Evolutionary conservation across 2,888 invertebrate genomes (phyloP).

Genomic region (Hedychridium roseum): DNA sequence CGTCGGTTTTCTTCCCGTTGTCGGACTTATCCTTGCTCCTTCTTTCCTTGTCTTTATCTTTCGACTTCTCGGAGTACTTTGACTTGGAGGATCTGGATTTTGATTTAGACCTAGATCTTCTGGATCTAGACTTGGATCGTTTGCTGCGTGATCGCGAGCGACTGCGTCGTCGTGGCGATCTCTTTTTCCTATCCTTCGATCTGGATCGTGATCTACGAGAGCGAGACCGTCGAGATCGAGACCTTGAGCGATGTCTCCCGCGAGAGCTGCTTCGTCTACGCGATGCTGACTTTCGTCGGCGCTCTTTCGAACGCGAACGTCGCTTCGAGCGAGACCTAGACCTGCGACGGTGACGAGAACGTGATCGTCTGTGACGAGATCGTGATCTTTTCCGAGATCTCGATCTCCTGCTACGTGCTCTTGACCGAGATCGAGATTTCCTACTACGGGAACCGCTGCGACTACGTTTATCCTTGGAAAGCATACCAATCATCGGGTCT

Average conservation of each 20-base stretch:
- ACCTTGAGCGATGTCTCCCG: conserved; percentile 63
- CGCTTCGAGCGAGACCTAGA: conserved; percentile 65
- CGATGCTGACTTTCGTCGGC: conserved; percentile 55
- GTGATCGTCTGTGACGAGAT: conserved; percentile 59
- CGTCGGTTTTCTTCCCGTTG: conserved; percentile 57
- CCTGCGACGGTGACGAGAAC: conserved; percentile 66
- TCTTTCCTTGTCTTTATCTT: conserved; percentile 53
- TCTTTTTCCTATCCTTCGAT: conserved; percentile 57
- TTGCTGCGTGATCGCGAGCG: conserved; percentile 67
- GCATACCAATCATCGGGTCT: conserved; percentile 87
- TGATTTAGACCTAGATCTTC: conserved; percentile 64
- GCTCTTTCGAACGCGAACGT: conserved; percentile 57
- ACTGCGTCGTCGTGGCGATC: conserved; percentile 51
- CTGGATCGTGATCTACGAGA: conserved; percentile 62
- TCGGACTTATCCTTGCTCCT: conserved; percentile 51
- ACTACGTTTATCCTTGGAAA: conserved; percentile 85
- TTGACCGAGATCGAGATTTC: conserved; percentile 71
- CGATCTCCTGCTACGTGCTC: conserved; percentile 65
- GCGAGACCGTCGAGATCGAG: conserved; percentile 57
- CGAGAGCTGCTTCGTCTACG: conserved; percentile 56
- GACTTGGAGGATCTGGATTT: conserved; percentile 61
- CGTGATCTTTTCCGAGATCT: conserved; percentile 64
- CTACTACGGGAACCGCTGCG: conserved; percentile 65
- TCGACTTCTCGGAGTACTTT: conserved; percentile 59
- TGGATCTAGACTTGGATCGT: conserved; percentile 67